phyloP scores from a whole-genome alignment of 2,113 vertebrate genomes.

The Sander lucioperca region DNA sequence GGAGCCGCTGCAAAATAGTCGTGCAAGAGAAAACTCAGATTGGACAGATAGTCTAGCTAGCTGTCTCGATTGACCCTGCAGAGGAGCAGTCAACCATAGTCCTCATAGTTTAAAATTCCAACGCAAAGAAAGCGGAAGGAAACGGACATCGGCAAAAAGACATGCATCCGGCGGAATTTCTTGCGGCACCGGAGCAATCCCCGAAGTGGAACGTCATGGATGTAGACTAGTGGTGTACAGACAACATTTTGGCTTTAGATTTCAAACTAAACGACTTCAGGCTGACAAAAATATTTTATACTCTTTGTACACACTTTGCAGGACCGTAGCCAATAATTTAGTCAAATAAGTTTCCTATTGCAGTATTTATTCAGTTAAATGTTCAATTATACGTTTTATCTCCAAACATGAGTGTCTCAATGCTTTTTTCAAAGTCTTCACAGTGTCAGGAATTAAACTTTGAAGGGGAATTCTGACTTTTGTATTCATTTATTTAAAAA shows the following conservation, averaged over 20 bases:
- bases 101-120: too few relatives aligned
- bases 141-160: too few relatives aligned
- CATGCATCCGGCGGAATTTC: too few relatives aligned
- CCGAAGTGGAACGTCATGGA: too few relatives aligned
- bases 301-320: not conserved
- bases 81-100: too few relatives aligned
- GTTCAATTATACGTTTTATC: not conserved
- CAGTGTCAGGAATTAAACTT: not conserved
- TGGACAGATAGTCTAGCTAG: too few relatives aligned
- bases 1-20: too few relatives aligned
- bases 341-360: not conserved
- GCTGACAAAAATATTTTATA: not conserved
- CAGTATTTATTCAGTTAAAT: not conserved
- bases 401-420: not conserved
- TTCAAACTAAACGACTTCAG: not conserved
- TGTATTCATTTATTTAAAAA: not conserved
- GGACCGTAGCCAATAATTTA: not conserved
- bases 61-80: too few relatives aligned
- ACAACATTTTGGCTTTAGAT: not conserved
- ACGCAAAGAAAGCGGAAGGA: too few relatives aligned
- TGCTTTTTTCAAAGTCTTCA: not conserved
- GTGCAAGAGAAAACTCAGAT: too few relatives aligned
- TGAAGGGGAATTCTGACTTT: not conserved
- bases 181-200: too few relatives aligned
- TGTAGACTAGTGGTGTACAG: too few relatives aligned